Conservation (phyloP, 2,113 vertebrate genomes). For the Ctenomys sociabilis region DNA sequence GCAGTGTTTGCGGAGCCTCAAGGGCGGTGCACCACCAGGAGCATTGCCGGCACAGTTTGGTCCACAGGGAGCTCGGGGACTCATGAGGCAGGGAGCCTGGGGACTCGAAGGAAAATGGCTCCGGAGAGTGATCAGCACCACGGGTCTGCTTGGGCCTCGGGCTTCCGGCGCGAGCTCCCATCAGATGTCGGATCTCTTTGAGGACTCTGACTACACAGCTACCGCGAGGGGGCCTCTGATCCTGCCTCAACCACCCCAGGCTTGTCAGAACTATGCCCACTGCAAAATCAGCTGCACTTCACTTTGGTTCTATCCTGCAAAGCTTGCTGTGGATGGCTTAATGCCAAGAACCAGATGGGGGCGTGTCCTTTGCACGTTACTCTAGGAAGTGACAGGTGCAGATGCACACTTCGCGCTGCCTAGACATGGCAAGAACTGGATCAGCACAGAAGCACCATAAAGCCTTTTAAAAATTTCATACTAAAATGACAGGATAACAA, state of each 20-base stretch:
- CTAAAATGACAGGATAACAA: neutral
- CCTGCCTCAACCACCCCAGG: no score
- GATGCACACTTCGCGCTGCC: no score
- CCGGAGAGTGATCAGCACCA: neutral
- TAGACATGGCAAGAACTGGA: neutral
- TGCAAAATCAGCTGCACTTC: fast-evolving
- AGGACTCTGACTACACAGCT: neutral
- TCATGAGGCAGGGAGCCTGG: neutral
- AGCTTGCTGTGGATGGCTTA: neutral
- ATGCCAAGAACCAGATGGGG: neutral
- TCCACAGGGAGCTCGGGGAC: no score
- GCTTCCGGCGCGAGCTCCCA: neutral
- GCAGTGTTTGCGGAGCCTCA: neutral
- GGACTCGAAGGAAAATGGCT: neutral
- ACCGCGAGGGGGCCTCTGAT: neutral
- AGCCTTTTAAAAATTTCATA: neutral
- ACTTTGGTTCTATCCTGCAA: neutral
- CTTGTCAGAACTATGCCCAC: neutral
- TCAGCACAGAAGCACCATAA: neutral
- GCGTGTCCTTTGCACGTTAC: neutral
- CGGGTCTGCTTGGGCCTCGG: neutral
- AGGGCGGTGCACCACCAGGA: neutral
- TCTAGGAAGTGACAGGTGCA: neutral
- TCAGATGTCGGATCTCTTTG: neutral
- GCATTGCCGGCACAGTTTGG: neutral